Percentiles rank a stretch among this genome's conserved stretches.
These are phyloP conservation scores for Rhinopomastus cyanomelas DNA, from an alignment of 2,113 vertebrate species.

Conservation along the genomic window DNA sequence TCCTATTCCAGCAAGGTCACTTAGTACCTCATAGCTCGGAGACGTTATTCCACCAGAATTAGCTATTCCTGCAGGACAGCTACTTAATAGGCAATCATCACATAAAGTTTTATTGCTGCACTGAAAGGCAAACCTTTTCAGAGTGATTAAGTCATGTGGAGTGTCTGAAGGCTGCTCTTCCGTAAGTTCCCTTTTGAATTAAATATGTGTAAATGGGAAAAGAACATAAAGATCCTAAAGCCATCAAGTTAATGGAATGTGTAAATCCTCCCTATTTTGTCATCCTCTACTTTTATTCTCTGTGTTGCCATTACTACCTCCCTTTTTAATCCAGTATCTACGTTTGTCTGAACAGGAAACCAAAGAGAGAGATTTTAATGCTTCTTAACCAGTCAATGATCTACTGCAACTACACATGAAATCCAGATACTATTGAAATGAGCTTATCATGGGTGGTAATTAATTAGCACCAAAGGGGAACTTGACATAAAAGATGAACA, in stretches of 20 bases:
- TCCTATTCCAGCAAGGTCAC: background rate
- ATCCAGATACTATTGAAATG: slow-evolving; percentile 3
- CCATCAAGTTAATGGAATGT: slow-evolving; percentile 27
- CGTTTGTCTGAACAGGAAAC: background rate
- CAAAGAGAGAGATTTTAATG: slow-evolving; percentile 30
- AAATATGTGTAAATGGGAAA: slow-evolving; percentile 38
- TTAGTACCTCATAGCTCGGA: background rate
- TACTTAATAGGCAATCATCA: background rate
- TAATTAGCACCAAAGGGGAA: slow-evolving; percentile 36
- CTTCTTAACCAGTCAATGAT: slow-evolving; percentile 47
- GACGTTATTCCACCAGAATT: slow-evolving; percentile 10
- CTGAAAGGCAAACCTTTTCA: background rate
- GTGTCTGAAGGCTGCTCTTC: background rate
- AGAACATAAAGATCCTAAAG: slow-evolving; percentile 9
- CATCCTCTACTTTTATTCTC: slow-evolving; percentile 17
- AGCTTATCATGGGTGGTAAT: slow-evolving; percentile 39
- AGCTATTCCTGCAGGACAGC: slow-evolving; percentile 9
- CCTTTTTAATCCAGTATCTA: slow-evolving; percentile 21
- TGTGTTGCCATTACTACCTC: background rate
- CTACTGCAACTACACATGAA: slow-evolving; percentile 36
- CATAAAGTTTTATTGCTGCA: slow-evolving; percentile 3
- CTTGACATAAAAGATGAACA: slow-evolving; percentile 38
- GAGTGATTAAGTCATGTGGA: slow-evolving; percentile 24
- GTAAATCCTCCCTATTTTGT: slow-evolving; percentile 26
- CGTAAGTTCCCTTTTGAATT: background rate